Conservation (phyloP, 2,888 invertebrate genomes). For the Schrankia costaestrigalis region DNA sequence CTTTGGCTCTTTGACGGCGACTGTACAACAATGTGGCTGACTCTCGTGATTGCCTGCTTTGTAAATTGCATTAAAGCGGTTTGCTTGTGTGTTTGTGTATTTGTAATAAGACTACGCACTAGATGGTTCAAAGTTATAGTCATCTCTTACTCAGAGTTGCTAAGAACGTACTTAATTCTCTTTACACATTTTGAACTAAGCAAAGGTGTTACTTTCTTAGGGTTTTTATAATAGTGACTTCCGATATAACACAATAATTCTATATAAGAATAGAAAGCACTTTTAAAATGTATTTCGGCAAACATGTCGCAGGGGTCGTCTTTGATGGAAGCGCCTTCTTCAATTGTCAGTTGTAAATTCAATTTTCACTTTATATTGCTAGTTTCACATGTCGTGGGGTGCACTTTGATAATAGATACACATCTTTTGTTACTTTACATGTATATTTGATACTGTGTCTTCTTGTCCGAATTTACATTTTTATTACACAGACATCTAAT, state of each 20-base stretch:
- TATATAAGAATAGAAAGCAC: conserved; percentile 50
- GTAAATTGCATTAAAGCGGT: conserved; percentile 68
- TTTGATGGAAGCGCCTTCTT: conserved; percentile 74
- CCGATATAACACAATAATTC: conserved; percentile 25
- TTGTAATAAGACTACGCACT: conserved; percentile 11
- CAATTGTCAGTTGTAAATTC: conserved; percentile 79
- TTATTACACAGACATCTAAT: too few relatives aligned
- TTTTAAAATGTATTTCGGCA: conserved; percentile 67
- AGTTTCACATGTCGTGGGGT: conserved; percentile 63
- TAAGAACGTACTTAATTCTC: too few relatives aligned
- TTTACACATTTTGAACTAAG: too few relatives aligned
- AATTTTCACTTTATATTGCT: conserved; percentile 77
- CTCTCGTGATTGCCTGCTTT: conserved; percentile 73
- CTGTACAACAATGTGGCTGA: conserved; percentile 74
- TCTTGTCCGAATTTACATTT: too few relatives aligned
- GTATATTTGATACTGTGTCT: too few relatives aligned
- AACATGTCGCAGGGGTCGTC: conserved; percentile 67
- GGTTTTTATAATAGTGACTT: conserved; percentile 1
- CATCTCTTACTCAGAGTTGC: too few relatives aligned
- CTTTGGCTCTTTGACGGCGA: conserved; percentile 75
- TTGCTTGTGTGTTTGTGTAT: conserved; percentile 42
- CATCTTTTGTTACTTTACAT: conserved; percentile 22
- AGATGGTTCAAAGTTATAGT: neutral
- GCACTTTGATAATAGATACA: conserved; percentile 34
- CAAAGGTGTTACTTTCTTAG: too few relatives aligned